Base-by-base conservation (phyloP, 2,888 invertebrate species). In the Tachina lurida region DNA sequence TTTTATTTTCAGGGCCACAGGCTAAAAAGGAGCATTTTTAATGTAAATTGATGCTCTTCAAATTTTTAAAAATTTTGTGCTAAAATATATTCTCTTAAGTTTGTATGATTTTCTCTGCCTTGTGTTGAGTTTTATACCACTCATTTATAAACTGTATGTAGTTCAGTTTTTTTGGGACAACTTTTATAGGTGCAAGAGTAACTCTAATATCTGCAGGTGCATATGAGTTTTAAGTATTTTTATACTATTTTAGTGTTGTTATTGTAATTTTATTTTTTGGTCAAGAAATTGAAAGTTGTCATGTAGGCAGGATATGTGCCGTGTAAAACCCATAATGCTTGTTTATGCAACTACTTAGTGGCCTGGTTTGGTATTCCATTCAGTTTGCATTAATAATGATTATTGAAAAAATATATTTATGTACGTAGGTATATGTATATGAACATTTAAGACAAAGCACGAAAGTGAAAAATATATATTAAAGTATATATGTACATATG, bases 261-360 rank as follows among this genome's bases (percentile, higher is more conserved):
- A 1, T 7, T 31, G 31, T 31, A 31, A 31, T 52, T 71, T 54
- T 67, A n/a, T 31, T 43, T 13, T 71, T 73, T 71, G 76, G 49
- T 47, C 68, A 58, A 45, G 62, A 83, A 83, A 83, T 52, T 17
- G 78, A 83, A 83, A 75, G 79, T 79, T 71, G 56, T 74, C 52
- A 62, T 70, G 58, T 5, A 52, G 49, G 71, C 71, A 58, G 71
- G 54, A 62, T 63, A 75, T 75, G 39, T 60, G 60, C 39, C 31
- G 31, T 47, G 54, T 47, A 58, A 68, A 67, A 54, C 7, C 56
- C 12, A 56, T 56, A 19, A 71, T 71, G 63, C 52, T 49, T 67
- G 31, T 77, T 83, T 71, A 60, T 73, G 8, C 17, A 58, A 65
- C 31, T 63, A n/a, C 71, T 77, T 65, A 60, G 71, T 82, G 76